These are phyloP conservation scores for Neoitamus cyanurus DNA, from an alignment of 2,888 invertebrate species.

Conservation along the genomic window DNA sequence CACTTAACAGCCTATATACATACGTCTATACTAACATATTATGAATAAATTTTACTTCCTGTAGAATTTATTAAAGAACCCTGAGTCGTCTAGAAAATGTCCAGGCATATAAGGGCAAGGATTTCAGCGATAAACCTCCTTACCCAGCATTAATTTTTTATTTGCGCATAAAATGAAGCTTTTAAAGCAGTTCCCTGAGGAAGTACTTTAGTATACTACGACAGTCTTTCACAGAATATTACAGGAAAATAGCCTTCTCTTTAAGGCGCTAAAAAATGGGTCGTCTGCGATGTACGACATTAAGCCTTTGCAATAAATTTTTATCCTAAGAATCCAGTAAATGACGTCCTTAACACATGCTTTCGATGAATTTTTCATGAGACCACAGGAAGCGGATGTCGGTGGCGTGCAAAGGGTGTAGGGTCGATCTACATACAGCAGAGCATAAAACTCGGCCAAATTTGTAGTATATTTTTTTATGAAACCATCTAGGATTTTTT, in stretches of 20 bases:
- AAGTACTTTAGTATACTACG: not conserved
- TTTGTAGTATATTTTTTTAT: conserved; percentile 9
- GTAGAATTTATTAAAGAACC: not conserved
- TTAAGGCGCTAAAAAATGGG: not conserved
- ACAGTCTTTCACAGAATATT: not conserved
- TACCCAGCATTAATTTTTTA: not conserved
- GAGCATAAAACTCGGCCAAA: conserved; percentile 1
- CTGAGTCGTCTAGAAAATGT: not conserved
- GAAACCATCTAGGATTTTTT: not conserved
- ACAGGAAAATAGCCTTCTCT: not conserved
- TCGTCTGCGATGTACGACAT: not conserved
- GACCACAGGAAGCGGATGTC: not conserved
- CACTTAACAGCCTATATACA: too few relatives aligned
- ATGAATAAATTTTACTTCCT: not conserved
- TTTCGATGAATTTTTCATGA: conserved; percentile 20
- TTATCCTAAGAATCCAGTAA: conserved; percentile 1
- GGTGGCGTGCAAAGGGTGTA: not conserved
- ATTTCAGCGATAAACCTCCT: not conserved
- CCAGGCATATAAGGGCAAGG: not conserved
- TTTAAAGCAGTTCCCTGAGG: not conserved
- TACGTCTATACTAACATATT: not conserved
- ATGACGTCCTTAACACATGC: conserved; percentile 10
- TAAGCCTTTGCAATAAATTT: conserved; percentile 1
- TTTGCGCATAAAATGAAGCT: not conserved
- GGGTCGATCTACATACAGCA: not conserved